Evolutionary conservation across 1,140 invertebrate genomes (phyloP).

Genomic region (Cylas formicarius): DNA sequence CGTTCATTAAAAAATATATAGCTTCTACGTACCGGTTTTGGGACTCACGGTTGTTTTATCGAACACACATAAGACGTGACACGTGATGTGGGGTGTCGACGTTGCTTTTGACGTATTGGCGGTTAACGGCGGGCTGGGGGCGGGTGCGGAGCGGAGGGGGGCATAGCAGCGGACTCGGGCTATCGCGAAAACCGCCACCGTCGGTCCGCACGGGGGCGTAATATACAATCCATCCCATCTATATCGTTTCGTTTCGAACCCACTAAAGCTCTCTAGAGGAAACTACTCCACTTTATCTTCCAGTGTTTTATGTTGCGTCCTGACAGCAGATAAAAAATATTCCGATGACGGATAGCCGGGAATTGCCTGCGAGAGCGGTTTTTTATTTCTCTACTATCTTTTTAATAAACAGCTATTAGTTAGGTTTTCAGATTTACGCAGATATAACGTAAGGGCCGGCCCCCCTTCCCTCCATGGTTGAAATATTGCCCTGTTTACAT

Average conservation of each 20-base stretch:
- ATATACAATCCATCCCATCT: conserved; percentile 30
- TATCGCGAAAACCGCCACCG: conserved; percentile 4
- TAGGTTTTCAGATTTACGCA: conserved; percentile 25
- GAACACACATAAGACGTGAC: conserved; percentile 18
- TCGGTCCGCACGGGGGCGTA: conserved; percentile 19
- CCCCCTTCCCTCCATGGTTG: too few relatives aligned
- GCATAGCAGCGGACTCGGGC: conserved; percentile 5
- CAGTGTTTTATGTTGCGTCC: conserved; percentile 35
- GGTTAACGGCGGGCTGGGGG: conserved; percentile 1
- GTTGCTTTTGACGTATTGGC: conserved; percentile 28
- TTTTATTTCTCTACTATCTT: conserved; percentile 34
- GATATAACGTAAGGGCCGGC: conserved; percentile 20
- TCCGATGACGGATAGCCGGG: conserved; percentile 33
- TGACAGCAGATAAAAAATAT: conserved; percentile 39
- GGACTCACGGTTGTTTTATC: too few relatives aligned
- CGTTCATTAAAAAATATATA: too few relatives aligned
- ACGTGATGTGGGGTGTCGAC: conserved; percentile 23
- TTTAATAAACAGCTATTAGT: conserved; percentile 39
- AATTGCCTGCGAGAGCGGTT: conserved; percentile 31
- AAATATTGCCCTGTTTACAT: conserved; percentile 22
- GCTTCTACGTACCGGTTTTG: too few relatives aligned
- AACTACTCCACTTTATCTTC: conserved; percentile 37
- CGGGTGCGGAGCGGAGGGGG: background rate
- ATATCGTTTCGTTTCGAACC: conserved; percentile 31
- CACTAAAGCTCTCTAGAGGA: conserved; percentile 35